phyloP scores from a whole-genome alignment of 2,113 vertebrate genomes.

The Pteruthius melanotis region DNA sequence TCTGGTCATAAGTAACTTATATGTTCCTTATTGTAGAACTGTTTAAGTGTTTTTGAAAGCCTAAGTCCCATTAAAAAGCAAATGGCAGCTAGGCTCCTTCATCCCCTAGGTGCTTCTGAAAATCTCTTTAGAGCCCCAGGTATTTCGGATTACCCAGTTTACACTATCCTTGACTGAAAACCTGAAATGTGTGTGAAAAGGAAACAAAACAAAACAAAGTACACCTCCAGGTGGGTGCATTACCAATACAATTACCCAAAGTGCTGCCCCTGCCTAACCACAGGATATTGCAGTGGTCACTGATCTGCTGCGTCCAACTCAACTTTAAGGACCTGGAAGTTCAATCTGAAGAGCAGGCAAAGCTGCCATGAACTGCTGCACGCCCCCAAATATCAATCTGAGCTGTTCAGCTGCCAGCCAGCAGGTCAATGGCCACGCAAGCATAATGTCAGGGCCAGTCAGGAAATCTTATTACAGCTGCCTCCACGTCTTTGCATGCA shows the following conservation, averaged over 20 bases:
- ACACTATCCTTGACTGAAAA: neutral
- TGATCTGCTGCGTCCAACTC: neutral
- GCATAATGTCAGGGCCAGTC: neutral
- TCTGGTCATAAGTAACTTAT: neutral
- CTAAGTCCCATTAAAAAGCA: neutral
- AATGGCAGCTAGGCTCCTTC: neutral
- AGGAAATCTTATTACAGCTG: neutral
- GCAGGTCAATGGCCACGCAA: neutral
- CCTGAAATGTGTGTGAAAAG: neutral
- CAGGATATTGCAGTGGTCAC: neutral
- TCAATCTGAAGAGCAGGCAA: neutral
- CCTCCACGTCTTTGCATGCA: neutral
- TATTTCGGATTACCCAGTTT: neutral
- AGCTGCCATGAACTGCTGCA: neutral
- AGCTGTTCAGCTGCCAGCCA: neutral
- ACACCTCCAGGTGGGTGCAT: neutral
- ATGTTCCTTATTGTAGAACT: neutral
- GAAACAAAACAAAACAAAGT: neutral
- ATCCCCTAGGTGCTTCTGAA: neutral
- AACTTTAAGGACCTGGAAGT: neutral
- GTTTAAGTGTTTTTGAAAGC: neutral
- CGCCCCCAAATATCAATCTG: neutral
- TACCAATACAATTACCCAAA: neutral
- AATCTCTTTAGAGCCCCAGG: neutral
- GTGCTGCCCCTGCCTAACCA: neutral